A percentile compares a stretch with the other conserved stretches of the same genome.
Evolutionary conservation across 1,140 invertebrate species (phyloP).

Genomic region (Dendroctonus valens): DNA sequence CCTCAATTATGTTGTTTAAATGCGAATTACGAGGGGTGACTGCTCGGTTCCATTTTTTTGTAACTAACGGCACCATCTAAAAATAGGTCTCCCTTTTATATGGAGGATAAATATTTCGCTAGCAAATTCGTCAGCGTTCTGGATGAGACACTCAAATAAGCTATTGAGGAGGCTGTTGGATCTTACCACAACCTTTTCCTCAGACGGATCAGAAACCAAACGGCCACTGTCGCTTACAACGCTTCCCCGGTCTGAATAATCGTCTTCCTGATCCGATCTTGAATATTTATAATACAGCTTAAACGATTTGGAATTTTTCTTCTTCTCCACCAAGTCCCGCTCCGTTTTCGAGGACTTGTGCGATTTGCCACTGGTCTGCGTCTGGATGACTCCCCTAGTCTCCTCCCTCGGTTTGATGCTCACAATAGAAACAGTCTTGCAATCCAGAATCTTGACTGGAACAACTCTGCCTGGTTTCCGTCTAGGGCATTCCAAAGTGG

Average conservation of each 20-base stretch:
- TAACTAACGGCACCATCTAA: not conserved
- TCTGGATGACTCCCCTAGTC: constrained; percentile 2
- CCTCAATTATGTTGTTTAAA: constrained; percentile 24
- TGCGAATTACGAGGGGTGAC: constrained; percentile 7
- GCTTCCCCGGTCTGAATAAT: constrained; percentile 27
- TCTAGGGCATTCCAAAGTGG: constrained; percentile 22
- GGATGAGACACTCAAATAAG: not conserved
- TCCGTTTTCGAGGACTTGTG: constrained; percentile 2
- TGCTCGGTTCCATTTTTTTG: constrained; percentile 13
- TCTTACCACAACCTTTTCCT: constrained; percentile 1
- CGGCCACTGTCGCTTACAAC: constrained; percentile 26
- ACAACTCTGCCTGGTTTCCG: constrained; percentile 14
- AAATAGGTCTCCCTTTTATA: not conserved
- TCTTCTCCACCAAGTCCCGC: constrained; percentile 17
- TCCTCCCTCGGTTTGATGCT: constrained; percentile 20
- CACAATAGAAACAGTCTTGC: constrained; percentile 35
- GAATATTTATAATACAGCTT: constrained; percentile 33
- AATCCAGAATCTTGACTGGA: constrained; percentile 29
- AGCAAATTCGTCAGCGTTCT: not conserved
- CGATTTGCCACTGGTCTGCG: constrained; percentile 19
- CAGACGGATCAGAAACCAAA: constrained; percentile 27
- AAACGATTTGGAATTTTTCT: constrained; percentile 25
- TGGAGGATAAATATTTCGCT: not conserved
- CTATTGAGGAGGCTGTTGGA: too few relatives aligned
- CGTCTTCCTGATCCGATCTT: constrained; percentile 8